Evolutionary conservation across 1,140 invertebrate species (phyloP), one percentile per base, ranked within the genome.

Genomic region (Sitophilus oryzae): DNA sequence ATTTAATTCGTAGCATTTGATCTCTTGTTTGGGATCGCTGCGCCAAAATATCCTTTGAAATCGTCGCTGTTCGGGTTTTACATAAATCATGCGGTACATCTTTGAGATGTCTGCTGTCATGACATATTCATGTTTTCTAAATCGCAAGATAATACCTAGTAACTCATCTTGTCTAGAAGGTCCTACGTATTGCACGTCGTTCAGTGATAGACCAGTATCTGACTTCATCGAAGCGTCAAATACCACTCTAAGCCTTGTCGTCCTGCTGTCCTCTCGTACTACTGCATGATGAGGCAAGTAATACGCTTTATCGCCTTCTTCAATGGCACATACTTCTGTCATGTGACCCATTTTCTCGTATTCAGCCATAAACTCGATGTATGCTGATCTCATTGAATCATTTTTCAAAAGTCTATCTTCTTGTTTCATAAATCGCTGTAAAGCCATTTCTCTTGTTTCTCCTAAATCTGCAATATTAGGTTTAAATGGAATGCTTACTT

Each of bases 51-150:
- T 71, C 46, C 57, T 50, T 44, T 74, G 73, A 52, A 64, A 66
- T 22, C 63, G 49, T 20, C 53, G 22, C 22, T 73, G 65, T 37
- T 66, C 51, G 15, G 25, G 2, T n/a, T 54, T 41, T 6, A 73
- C 60, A 0, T 67, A 20, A 4, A 77, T 64, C 49, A 73, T 70
- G 6, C 73, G 51, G 55, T 74, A 79, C 73, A 77, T 77, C 53
- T 73, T 71, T 9, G 55, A 46, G 3, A 76, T 68, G 38, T 77
- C 74, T 2, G 65, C 67, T n/a, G 42, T 51, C 1, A 66, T 19
- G 1, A 60, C 56, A 35, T 48, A 21, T 14, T 34, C 9, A 45
- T 60, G 49, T n/a, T 20, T 19, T 30, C 61, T 21, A 30, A 63
- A 63, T n/a, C 52, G 9, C 2, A 58, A 20, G 8, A 70, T 50